Base-by-base conservation (phyloP, 2,888 invertebrate genomes). In the Altica lythri region DNA sequence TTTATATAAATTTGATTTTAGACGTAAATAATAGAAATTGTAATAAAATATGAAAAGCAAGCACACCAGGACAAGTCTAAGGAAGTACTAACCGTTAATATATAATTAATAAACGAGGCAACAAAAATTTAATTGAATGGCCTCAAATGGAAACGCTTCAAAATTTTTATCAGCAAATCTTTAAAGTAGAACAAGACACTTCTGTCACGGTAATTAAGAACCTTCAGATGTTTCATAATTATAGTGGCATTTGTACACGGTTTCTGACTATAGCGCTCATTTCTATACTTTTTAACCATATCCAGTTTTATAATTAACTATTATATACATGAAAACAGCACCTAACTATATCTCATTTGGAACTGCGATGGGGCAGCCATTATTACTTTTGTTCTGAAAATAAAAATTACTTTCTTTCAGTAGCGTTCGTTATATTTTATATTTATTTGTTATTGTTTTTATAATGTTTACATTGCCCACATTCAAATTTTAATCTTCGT, bases 201-300 rank as follows among this genome's bases (percentile, higher is more conserved):
- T 68, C 69, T 70, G 71, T 70, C 68, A 71, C 69, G 71, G 69
- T 67, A 71, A 70, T 71, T 70, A 70, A 69, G 57, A 56, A 58
- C 53, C 54, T 54, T 57, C 58, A 55, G 56, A 59, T 53, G 55
- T 53, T 60, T 62, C 56, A 62, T 69, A 70, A 69, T 70, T 70
- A 68, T 63, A 64, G 67, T 67, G 67, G 67, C 68, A 68, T 68
- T 69, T 62, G 63, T 71, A 60, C 62, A 70, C 71, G 69, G 67
- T 67, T 61, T 64, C 62, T 69, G 67, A 62, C 59, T 67, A 61
- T 59, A 57, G 57, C 61, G 57, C 53, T 54, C 59, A 61, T 59
- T 61, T 63, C 59, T 57, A 45, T 45, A 60, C 57, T 61, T 63
- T 61, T 63, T 60, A 62, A 62, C 65, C 60, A 60, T 59, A 60